These are phyloP conservation scores for Leptobrachium leishanense DNA, from an alignment of 2,113 vertebrate species.

Conservation along the genomic window DNA sequence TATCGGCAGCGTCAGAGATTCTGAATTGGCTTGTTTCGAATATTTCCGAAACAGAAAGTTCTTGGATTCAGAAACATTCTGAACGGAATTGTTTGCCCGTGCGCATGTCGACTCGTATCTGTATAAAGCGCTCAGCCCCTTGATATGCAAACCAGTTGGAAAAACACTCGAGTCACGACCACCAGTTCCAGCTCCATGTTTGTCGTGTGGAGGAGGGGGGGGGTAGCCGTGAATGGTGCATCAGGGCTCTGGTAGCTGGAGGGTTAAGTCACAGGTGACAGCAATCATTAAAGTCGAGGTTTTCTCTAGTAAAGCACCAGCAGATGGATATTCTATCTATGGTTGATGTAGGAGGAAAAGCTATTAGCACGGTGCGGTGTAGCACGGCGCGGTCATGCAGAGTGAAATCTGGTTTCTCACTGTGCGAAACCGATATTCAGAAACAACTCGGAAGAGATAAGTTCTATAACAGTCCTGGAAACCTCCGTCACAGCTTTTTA, in stretches of 20 bases:
- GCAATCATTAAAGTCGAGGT: conserved; percentile 57
- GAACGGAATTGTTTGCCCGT: no score
- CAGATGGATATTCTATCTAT: conserved; percentile 77
- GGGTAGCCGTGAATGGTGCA: no score
- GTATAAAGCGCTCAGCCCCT: no score
- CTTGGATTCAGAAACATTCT: no score
- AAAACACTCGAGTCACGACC: no score
- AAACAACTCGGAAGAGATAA: conserved; percentile 67
- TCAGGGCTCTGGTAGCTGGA: background rate
- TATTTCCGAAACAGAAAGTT: no score
- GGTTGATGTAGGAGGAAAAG: conserved; percentile 67
- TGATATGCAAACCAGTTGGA: no score
- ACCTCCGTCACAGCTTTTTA: conserved; percentile 50
- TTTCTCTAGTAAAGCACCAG: conserved; percentile 60
- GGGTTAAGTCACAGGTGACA: conserved; percentile 56
- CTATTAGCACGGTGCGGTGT: conserved; percentile 66
- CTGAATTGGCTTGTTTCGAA: no score
- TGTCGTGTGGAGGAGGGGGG: no score
- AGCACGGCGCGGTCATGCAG: conserved; percentile 66
- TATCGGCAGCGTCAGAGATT: no score
- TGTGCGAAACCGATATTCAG: conserved; percentile 64
- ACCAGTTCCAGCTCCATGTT: no score
- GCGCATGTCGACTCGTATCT: no score
- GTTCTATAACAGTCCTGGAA: conserved; percentile 65
- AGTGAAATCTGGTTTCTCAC: conserved; percentile 68